Evolutionary conservation across 2,888 invertebrate genomes (phyloP).

Genomic region (Schizotus pectinicornis): DNA sequence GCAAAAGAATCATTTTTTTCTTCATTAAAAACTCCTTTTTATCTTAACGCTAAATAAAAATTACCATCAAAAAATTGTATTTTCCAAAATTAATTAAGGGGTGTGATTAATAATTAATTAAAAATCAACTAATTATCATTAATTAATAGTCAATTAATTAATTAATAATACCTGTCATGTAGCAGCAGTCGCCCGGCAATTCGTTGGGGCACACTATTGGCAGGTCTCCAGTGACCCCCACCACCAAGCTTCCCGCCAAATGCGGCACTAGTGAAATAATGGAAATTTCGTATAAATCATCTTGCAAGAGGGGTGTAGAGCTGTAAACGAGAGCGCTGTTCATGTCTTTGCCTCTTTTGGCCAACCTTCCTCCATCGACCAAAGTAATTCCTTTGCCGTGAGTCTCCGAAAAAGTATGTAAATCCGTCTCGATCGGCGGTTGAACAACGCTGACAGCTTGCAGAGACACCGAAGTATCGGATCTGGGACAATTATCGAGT

Average conservation of each 20-base stretch:
- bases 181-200: constrained; percentile 74
- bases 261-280: constrained; percentile 68
- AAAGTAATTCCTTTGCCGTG: constrained; percentile 74
- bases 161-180: constrained; percentile 64
- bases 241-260: constrained; percentile 76
- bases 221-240: constrained; percentile 76
- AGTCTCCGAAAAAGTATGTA: constrained; percentile 65
- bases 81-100: too few species aligned
- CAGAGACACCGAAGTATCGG: constrained; percentile 55
- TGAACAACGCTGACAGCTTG: constrained; percentile 52
- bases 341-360: constrained; percentile 62
- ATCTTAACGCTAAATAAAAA: too few species aligned
- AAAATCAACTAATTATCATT: too few species aligned
- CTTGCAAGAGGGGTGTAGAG: constrained; percentile 72
- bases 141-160: background rate
- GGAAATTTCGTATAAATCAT: constrained; percentile 82
- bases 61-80: too few species aligned
- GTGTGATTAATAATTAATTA: too few species aligned
- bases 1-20: too few species aligned
- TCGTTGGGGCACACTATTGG: constrained; percentile 66
- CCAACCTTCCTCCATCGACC: constrained; percentile 66
- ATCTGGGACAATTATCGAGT: constrained; percentile 48
- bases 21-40: too few species aligned
- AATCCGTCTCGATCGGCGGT: constrained; percentile 51
- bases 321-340: constrained; percentile 69